These are phyloP conservation scores for Xenus cinereus DNA, from an alignment of 2,113 vertebrate species.

Conservation along the genomic window DNA sequence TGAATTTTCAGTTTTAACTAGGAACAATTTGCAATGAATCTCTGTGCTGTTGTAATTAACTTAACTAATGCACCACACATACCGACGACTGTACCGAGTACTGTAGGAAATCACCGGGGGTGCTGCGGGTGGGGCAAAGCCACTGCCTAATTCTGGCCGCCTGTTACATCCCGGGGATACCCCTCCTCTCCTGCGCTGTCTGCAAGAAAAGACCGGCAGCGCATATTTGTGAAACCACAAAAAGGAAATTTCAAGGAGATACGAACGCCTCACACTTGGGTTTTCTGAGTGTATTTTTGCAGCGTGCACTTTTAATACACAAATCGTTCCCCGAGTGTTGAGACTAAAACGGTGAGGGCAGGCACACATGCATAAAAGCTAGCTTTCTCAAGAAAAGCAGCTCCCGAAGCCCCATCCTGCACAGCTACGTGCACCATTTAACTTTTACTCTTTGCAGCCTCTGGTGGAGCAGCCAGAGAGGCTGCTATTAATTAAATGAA, in stretches of 20 bases:
- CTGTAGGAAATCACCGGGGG: conserved; percentile 65
- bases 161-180: background rate
- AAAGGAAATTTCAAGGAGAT: background rate
- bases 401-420: background rate
- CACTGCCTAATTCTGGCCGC: conserved; percentile 46
- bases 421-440: background rate
- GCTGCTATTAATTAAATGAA: background rate
- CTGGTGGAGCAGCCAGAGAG: background rate
- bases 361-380: accelerated
- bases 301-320: background rate
- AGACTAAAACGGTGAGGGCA: background rate
- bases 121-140: conserved; percentile 54
- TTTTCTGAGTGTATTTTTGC: background rate
- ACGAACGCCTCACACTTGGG: background rate
- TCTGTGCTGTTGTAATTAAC: conserved; percentile 67
- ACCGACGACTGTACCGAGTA: conserved; percentile 31
- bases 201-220: background rate
- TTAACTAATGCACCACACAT: conserved; percentile 52
- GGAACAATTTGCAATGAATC: conserved; percentile 69
- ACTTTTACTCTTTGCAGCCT: background rate
- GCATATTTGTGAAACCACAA: background rate
- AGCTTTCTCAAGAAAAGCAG: background rate
- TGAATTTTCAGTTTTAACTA: conserved; percentile 81
- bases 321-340: background rate
- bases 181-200: background rate